Base-by-base conservation (phyloP, 2,113 vertebrate genomes). In the Gadus macrocephalus region DNA sequence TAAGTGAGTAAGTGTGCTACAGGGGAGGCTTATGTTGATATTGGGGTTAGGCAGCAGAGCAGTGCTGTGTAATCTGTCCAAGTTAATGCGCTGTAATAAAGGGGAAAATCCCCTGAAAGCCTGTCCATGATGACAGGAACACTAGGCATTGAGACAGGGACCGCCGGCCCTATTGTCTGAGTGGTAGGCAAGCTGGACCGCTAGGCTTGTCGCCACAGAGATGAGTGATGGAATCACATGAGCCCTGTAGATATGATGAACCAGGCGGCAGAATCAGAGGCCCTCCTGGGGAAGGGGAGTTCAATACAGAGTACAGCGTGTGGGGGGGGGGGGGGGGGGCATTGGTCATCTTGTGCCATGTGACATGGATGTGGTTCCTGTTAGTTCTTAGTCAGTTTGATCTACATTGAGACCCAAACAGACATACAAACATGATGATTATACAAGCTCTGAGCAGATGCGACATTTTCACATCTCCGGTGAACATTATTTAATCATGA, bases 61-160 rank as follows among this genome's bases (percentile, higher is more conserved):
- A 4, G 70, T 72, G 84, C 78, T 82, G 78, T 81, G 80, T 86
- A 81, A 86, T 84, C 73, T 77, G 76, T 77, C 82, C 76, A 80
- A 82, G 85, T 83, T 85, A 88, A 88, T 87, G 76, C 83, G 8
- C 64, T 81, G 78, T 80, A 86, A 89, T 87, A 87, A 84, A 88
- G 70, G 81, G 67, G 25, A 53, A 85, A 87, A 88, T 84, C 84
- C 81, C 75, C 67, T 42, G 5, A 85, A 86, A 85, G 75, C 84
- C 70, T 69, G 79, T 81, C 81, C 80, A 79, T 84, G 86, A 83
- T 83, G 79, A 86, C 67, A 79, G 75, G 82, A 81, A 80, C 73
- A 86, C 74, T 69, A 79, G 75, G 76, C 81, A 71, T 78, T 85
- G 70, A 68, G 80, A 82, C 78, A 67, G 79, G 58, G 73, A 75